Conservation (phyloP, 2,888 invertebrate species). For the Peribatodes rhomboidaria region DNA sequence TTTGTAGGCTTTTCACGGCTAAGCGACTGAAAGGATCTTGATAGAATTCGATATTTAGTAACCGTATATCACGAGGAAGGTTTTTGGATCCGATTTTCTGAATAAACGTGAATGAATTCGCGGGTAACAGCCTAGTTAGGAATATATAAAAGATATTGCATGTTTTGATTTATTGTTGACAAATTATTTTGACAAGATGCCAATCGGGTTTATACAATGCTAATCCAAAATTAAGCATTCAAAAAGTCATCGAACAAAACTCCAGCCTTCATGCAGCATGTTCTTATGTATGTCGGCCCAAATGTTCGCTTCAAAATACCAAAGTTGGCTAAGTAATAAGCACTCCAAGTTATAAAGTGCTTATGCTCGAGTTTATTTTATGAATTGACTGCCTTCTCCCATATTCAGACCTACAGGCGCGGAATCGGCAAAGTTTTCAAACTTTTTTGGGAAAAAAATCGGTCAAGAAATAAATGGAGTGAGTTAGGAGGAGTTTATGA, state of each 20-base stretch:
- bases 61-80: too few species aligned
- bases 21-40: too few species aligned
- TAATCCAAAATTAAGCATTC: neutral
- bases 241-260: conserved; percentile 14
- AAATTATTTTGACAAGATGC: too few species aligned
- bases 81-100: too few species aligned
- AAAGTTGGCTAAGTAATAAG: conserved; percentile 45
- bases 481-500: conserved; percentile 16
- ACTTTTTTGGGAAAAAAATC: conserved; percentile 35
- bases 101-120: too few species aligned
- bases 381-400: conserved; percentile 40
- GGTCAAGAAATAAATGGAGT: conserved; percentile 26
- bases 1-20: too few species aligned
- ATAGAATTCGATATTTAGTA: too few species aligned
- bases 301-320: conserved; percentile 36
- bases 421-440: conserved; percentile 38
- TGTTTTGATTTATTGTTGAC: too few species aligned
- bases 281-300: conserved; percentile 33
- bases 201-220: neutral
- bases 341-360: conserved; percentile 41
- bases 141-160: too few species aligned
- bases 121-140: too few species aligned
- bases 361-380: conserved; percentile 40
- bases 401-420: conserved; percentile 31
- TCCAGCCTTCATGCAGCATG: conserved; percentile 18